Base-by-base conservation (phyloP, 2,888 invertebrate genomes). In the Nomada ferruginata region DNA sequence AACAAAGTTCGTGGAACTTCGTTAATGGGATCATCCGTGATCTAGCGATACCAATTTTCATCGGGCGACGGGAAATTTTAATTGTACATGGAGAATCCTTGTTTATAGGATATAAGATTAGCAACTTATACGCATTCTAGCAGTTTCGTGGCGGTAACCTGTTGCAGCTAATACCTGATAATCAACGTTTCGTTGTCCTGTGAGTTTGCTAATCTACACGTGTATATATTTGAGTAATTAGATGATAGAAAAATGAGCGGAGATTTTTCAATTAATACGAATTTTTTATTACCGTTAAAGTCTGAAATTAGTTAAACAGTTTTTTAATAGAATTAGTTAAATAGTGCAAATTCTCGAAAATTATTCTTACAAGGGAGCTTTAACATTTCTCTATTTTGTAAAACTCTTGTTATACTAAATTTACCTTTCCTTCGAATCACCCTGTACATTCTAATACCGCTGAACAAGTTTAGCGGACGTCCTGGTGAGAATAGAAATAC, bases 11-110 rank as follows among this genome's bases (percentile, higher is more conserved):
- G 18, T 44, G 53, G 9, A 76, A 81, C 68, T 72, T 76, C 23
- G 65, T 76, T 82, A 82, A 82, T 76, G 60, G 71, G 69, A 81
- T 82, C 66, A 82, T 63, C 57, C 42, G 59, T 59, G 63, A 53
- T 63, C 42, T 57, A 68, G 52, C 52, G 55, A 71, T 82, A 44
- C 75, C n/a, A 1, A 59, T 63, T 72, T 36, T 52, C 53, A 47
- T 66, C 63, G 55, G 52, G 13, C 55, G 11, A 18, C 64, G 42
- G 50, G 63, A 72, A 82, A 81, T 82, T 81, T 81, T 82, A 81
- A 81, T 82, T 76, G 71, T 63, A 72, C 61, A 68, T 75, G 47
- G 44, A 44, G 55, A 44, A 57, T 26, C 69, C 63, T 26, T 55
- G 69, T 59, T 77, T 59, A 64, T 29, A 50, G n/a, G 26, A 18